Evolutionary conservation across 2,113 vertebrate species (phyloP).

Genomic region (Thomomys bottae): DNA sequence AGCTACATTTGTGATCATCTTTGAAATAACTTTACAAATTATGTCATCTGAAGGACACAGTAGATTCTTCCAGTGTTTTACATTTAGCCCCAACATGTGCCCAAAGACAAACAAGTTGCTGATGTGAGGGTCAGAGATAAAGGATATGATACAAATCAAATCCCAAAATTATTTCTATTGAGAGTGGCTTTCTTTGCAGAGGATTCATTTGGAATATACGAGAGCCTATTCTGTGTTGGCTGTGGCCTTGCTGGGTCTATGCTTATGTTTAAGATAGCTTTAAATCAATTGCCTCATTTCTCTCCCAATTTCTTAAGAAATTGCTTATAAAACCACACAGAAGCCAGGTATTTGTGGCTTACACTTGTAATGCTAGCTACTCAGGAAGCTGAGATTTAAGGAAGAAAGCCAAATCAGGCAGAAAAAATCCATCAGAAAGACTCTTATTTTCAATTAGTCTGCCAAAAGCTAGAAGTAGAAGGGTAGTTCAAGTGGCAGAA

Average conservation of each 20-base stretch:
- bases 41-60: background rate
- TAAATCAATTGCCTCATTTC: background rate
- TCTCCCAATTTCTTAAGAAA: background rate
- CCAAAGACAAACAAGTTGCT: background rate
- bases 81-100: background rate
- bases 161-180: background rate
- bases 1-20: background rate
- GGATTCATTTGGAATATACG: background rate
- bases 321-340: background rate
- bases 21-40: slow-evolving; percentile 11
- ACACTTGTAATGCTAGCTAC: no score
- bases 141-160: background rate
- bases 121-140: background rate
- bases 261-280: background rate
- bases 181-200: background rate
- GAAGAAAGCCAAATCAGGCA: no score
- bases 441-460: no score
- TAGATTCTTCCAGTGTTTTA: background rate
- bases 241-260: background rate
- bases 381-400: no score
- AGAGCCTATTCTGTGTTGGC: background rate
- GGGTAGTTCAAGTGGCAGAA: no score
- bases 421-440: no score
- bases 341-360: no score
- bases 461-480: no score